Percentiles rank a stretch among this genome's conserved stretches.
Evolutionary conservation across 1,140 invertebrate genomes (phyloP).

Genomic region (Spodoptera frugiperda): DNA sequence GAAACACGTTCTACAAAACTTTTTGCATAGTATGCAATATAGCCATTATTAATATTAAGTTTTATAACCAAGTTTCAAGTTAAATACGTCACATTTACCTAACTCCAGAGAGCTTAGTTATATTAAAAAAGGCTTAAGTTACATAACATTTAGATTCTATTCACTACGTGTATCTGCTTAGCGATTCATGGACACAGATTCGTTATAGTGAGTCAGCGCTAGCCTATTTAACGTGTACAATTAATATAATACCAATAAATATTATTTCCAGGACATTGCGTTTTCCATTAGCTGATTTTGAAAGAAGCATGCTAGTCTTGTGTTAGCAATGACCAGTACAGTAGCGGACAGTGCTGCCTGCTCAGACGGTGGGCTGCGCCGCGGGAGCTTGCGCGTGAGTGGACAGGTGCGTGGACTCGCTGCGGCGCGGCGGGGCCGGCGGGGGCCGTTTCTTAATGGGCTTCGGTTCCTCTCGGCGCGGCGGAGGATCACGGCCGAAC

Average conservation of each 20-base stretch:
- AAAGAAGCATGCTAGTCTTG: neutral
- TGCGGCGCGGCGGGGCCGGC: constrained; percentile 77
- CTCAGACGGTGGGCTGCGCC: constrained; percentile 57
- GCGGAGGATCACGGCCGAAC: constrained; percentile 62
- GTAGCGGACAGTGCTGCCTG: neutral
- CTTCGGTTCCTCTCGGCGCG: constrained; percentile 70
- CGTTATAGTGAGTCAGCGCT: constrained; percentile 6
- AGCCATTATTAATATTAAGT: neutral
- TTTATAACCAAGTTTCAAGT: neutral
- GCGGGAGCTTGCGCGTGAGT: constrained; percentile 58
- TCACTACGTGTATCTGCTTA: constrained; percentile 13
- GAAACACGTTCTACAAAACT: constrained; percentile 15
- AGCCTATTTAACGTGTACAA: constrained; percentile 12
- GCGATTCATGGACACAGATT: constrained; percentile 8
- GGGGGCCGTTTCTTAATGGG: constrained; percentile 78
- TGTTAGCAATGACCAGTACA: neutral
- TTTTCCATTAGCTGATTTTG: neutral
- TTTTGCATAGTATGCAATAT: constrained; percentile 3
- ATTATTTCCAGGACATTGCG: constrained; percentile 14
- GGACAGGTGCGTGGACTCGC: constrained; percentile 77
- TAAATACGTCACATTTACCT: constrained; percentile 21
- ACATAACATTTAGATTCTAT: constrained; percentile 13
- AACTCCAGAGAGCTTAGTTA: constrained; percentile 42
- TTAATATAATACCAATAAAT: constrained; percentile 14
- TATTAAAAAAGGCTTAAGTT: constrained; percentile 14